Evolutionary conservation across 92 coral and sea anemone genomes (phyloP).

Genomic region (Porites cylindrica): DNA sequence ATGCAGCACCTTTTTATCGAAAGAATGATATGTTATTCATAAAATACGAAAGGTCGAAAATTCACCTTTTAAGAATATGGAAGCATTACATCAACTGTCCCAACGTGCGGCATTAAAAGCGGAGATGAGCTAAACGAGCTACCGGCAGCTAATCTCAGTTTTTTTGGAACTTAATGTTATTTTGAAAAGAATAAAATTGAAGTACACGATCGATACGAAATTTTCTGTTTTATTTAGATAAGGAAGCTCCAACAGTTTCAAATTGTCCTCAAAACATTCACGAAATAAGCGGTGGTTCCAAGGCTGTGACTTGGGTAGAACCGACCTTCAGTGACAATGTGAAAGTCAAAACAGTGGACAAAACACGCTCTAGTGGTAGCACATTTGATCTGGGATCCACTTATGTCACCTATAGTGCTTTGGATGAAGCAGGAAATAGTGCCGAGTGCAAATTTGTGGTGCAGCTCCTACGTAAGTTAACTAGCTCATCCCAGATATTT

Average conservation of each 20-base stretch:
- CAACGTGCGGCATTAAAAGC: too few species aligned
- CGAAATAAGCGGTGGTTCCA: constrained; percentile 22
- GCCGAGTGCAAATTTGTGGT: constrained; percentile 65
- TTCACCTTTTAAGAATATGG: too few species aligned
- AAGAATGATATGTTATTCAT: too few species aligned
- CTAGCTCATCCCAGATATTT: too few species aligned
- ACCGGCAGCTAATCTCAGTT: too few species aligned
- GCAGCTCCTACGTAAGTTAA: constrained; percentile 65
- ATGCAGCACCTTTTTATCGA: too few species aligned
- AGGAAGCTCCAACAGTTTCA: constrained; percentile 72
- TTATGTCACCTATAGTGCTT: constrained; percentile 66
- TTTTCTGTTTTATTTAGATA: constrained; percentile 55
- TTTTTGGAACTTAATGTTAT: too few species aligned
- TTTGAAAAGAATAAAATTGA: too few species aligned
- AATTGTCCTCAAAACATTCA: constrained; percentile 75
- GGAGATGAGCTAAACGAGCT: too few species aligned
- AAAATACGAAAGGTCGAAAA: too few species aligned
- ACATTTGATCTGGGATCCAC: constrained; percentile 52
- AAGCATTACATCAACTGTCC: too few species aligned
- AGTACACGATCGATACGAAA: too few species aligned
- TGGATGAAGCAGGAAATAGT: constrained; percentile 70
- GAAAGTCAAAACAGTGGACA: constrained; percentile 57
- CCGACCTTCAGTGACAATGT: constrained; percentile 91
- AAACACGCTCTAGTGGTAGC: constrained; percentile 67
- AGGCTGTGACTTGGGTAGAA: constrained; percentile 76